A percentile compares a stretch with the other conserved stretches of the same genome.
phyloP scores from a whole-genome alignment of 2,888 invertebrate genomes.

The Maniola hyperantus region DNA sequence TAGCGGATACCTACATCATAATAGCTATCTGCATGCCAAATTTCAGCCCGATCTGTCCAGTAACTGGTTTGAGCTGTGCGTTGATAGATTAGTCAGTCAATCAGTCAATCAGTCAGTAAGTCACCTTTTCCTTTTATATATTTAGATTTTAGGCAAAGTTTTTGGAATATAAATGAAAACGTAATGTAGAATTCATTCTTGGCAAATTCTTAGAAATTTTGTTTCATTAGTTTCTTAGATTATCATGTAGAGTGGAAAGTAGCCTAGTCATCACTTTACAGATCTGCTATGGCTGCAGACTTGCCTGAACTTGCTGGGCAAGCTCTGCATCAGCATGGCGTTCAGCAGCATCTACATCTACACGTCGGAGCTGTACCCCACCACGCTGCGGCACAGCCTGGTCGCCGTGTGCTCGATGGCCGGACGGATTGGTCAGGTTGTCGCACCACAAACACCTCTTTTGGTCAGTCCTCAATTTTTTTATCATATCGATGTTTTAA shows the following conservation, averaged over 20 bases:
- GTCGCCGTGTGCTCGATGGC: conserved; percentile 86
- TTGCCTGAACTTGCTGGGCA: conserved; percentile 76
- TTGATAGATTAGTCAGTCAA: too few species aligned
- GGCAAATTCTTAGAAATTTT: background rate
- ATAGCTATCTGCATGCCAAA: too few species aligned
- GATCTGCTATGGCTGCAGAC: conserved; percentile 74
- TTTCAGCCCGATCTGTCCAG: too few species aligned
- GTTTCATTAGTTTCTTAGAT: background rate
- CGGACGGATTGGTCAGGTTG: conserved; percentile 84
- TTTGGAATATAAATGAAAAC: too few species aligned
- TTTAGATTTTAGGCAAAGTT: too few species aligned
- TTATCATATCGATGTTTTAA: too few species aligned
- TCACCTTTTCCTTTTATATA: too few species aligned
- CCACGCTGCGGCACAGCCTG: conserved; percentile 83
- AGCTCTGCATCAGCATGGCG: conserved; percentile 73
- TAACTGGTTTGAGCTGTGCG: too few species aligned
- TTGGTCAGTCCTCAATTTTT: conserved; percentile 68
- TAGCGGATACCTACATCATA: too few species aligned
- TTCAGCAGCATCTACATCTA: conserved; percentile 79
- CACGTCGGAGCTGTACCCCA: conserved; percentile 87
- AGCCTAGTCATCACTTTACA: conserved; percentile 43
- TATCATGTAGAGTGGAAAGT: conserved; percentile 22
- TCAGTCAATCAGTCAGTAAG: too few species aligned
- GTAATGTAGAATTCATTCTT: too few species aligned
- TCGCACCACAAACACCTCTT: conserved; percentile 86